These are phyloP conservation scores for Sminthurinus aureus DNA, from an alignment of 2,888 invertebrate genomes.

Conservation along the genomic window DNA sequence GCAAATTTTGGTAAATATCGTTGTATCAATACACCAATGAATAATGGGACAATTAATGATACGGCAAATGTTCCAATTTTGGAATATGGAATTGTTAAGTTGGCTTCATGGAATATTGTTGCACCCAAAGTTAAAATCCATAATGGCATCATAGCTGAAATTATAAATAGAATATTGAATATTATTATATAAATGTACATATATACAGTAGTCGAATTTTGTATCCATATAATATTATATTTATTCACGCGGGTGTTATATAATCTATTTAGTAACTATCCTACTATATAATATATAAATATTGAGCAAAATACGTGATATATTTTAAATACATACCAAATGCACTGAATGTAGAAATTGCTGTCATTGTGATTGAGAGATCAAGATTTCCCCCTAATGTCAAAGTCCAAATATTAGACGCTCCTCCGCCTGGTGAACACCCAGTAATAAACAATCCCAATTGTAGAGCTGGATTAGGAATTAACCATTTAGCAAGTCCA, in stretches of 20 bases:
- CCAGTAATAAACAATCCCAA: slow-evolving; percentile 90
- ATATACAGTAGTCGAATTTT: no score
- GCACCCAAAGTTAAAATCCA: slow-evolving; percentile 90
- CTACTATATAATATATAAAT: neutral
- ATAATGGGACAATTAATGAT: slow-evolving; percentile 79
- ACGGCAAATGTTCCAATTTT: slow-evolving; percentile 78
- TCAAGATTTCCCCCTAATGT: slow-evolving; percentile 91
- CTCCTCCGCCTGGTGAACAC: slow-evolving; percentile 91
- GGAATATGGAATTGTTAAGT: slow-evolving; percentile 78
- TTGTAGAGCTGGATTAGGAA: slow-evolving; percentile 71
- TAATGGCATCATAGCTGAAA: slow-evolving; percentile 81
- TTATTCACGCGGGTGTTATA: no score
- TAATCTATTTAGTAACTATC: neutral
- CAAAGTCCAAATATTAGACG: slow-evolving; percentile 95
- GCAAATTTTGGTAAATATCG: slow-evolving; percentile 73
- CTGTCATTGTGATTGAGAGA: slow-evolving; percentile 94
- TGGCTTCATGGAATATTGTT: slow-evolving; percentile 74
- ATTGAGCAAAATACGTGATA: neutral
- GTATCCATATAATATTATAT: no score
- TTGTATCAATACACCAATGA: slow-evolving; percentile 74
- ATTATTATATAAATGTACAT: no score
- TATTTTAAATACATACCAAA: slow-evolving; percentile 69
- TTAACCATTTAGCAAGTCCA: slow-evolving; percentile 49
- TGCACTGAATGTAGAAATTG: slow-evolving; percentile 85
- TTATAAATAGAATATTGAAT: no score